These are phyloP conservation scores for Eira barbara DNA, from an alignment of 2,113 vertebrate genomes.

Conservation along the genomic window DNA sequence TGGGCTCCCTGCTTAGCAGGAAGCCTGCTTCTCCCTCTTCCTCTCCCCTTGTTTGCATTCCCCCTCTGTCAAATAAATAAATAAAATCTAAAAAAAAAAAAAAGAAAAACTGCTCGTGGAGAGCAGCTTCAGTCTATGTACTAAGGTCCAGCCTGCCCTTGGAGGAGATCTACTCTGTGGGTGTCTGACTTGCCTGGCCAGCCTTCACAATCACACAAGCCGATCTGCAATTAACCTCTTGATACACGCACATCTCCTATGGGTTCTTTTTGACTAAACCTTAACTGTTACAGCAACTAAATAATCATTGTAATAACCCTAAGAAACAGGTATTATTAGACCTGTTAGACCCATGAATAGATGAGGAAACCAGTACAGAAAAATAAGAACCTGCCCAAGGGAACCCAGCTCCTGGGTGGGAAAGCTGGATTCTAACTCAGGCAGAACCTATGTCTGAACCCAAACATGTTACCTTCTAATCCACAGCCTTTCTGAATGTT, in stretches of 20 bases:
- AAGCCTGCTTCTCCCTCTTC: too few species aligned
- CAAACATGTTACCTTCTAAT: not conserved
- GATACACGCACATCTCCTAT: not conserved
- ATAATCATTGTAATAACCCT: not conserved
- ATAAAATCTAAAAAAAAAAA: not conserved
- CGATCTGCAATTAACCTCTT: not conserved
- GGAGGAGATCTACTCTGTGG: not conserved
- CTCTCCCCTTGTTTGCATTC: too few species aligned
- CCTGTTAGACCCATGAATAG: not conserved
- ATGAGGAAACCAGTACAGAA: not conserved
- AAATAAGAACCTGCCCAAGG: not conserved
- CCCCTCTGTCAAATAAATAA: too few species aligned
- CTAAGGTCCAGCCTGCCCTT: not conserved
- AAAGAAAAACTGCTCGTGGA: not conserved
- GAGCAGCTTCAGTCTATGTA: not conserved
- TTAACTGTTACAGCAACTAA: not conserved
- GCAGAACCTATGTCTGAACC: not conserved
- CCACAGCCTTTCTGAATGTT: not conserved
- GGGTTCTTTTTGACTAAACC: not conserved
- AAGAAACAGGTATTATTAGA: not conserved
- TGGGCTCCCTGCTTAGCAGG: too few species aligned
- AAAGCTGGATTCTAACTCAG: not conserved
- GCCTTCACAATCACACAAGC: not conserved
- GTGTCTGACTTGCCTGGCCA: not conserved
- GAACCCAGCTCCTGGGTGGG: not conserved